These are phyloP conservation scores for Crepidodera aurea DNA, from an alignment of 2,888 invertebrate species.

Conservation along the genomic window DNA sequence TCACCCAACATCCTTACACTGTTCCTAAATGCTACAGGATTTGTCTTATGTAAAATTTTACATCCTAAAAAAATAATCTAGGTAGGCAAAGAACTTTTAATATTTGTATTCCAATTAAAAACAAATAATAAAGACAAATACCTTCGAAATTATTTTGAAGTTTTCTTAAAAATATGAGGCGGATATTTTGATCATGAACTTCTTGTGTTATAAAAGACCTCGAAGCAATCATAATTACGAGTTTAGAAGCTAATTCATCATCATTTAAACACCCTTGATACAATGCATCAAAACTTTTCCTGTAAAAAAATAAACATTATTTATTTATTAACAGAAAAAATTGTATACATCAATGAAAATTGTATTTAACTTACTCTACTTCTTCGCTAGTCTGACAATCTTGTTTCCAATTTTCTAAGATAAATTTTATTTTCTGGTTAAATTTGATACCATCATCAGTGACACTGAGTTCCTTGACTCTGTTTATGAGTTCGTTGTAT, in stretches of 20 bases:
- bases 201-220: constrained; percentile 52
- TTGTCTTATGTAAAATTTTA: constrained; percentile 42
- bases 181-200: constrained; percentile 47
- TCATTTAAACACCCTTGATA: constrained; percentile 54
- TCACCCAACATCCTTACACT: constrained; percentile 58
- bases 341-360: neutral
- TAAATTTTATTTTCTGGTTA: constrained; percentile 57
- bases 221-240: constrained; percentile 55
- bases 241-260: constrained; percentile 53
- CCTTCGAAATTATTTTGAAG: constrained; percentile 56
- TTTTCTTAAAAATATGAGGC: constrained; percentile 50
- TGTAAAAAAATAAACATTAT: constrained; percentile 32
- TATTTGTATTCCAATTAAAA: neutral
- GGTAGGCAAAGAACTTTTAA: no score
- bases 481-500: constrained; percentile 46
- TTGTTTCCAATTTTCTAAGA: constrained; percentile 52
- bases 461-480: constrained; percentile 52
- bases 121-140: constrained; percentile 29
- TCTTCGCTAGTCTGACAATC: constrained; percentile 52
- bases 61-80: constrained; percentile 41
- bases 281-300: constrained; percentile 54
- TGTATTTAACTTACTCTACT: constrained; percentile 52
- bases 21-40: constrained; percentile 56
- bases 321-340: neutral
- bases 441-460: constrained; percentile 59